Base-by-base conservation (phyloP, 37 sponge, comb jelly and placozoan species). In the Eunapius fragilis region DNA sequence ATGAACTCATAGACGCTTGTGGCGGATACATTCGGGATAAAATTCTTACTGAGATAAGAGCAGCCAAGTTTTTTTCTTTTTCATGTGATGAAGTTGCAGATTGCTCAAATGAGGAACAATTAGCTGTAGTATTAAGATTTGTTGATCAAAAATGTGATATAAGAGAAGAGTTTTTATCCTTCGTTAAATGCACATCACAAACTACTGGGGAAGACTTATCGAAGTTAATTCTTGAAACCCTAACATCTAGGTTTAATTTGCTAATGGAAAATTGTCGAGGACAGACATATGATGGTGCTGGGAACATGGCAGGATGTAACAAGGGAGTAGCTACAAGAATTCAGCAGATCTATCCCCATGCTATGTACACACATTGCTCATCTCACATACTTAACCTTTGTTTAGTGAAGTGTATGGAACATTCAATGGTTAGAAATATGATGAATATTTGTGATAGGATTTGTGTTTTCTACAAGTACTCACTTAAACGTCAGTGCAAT, bases 1-100 rank as follows among this genome's bases (percentile, higher is more conserved):
- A 92, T 69, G 75, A 91, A 47, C 25, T 91, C 28, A 69, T 87
- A 69, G 67, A 71, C 28, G 76, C 79, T 25, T 34, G 84, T 79
- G 84, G 75, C n/a, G 75, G 85, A 28, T 71, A 85, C 14, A 69
- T 91, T 19, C 80, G 73, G 25, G 72, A 76, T 7, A 32, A 26
- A 5, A 87, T 92, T 32, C 17, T 92, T 41, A 48, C 33, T 67
- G 89, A 84, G 89, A 58, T 86, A 76, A 35, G 26, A 35, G 25
- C 33, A 58, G 58, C 22, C 58, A 58, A 73, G 30, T 85, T 75
- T 34, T 89, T 75, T 75, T 69, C 89, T 75, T 79, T 92, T 25
- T 50, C 80, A 33, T 82, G 87, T 67, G 87, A 89, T 86, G 82
- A 19, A 19, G 58, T 17, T 19, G 58, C 58, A 58, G 17, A 58